Evolutionary conservation across 1,140 invertebrate species (phyloP).

Genomic region (Eumeta japonica): DNA sequence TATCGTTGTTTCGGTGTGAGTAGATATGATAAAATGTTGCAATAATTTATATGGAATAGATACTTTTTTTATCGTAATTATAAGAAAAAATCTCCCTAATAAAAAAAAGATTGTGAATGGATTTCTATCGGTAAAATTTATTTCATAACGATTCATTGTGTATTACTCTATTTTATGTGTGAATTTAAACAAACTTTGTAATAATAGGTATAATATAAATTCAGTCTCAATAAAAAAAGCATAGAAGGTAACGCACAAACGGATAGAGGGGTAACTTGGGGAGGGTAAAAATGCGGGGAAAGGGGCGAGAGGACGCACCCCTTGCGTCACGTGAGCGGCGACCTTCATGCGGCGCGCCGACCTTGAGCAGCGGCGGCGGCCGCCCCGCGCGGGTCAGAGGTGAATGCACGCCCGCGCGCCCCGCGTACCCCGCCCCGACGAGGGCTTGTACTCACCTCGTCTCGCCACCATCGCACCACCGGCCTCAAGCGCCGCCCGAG

Average conservation of each 20-base stretch:
- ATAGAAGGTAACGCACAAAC: conserved; percentile 14
- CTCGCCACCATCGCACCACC: conserved; percentile 11
- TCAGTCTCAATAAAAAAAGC: no score
- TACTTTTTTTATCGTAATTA: no score
- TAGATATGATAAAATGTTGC: no score
- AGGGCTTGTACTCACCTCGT: conserved; percentile 15
- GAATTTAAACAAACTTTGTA: conserved; percentile 26
- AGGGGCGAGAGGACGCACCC: conserved; percentile 34
- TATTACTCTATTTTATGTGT: no score
- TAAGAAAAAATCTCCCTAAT: no score
- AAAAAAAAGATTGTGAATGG: no score
- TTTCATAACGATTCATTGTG: no score
- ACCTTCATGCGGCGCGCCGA: conserved; percentile 54
- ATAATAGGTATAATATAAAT: no score
- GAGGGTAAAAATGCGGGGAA: conserved; percentile 9
- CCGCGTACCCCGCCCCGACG: conserved; percentile 22
- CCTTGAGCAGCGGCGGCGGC: conserved; percentile 49
- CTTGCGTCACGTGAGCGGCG: conserved; percentile 45
- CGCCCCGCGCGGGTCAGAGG: conserved; percentile 53
- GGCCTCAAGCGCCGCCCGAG: conserved; percentile 22
- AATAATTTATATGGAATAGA: no score
- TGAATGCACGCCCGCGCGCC: conserved; percentile 43
- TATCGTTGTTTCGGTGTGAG: no score
- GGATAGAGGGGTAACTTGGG: conserved; percentile 14
- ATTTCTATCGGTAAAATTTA: no score